Base-by-base conservation (phyloP, 2,797 vertebrate species). In the Phoxinus dragarum region DNA sequence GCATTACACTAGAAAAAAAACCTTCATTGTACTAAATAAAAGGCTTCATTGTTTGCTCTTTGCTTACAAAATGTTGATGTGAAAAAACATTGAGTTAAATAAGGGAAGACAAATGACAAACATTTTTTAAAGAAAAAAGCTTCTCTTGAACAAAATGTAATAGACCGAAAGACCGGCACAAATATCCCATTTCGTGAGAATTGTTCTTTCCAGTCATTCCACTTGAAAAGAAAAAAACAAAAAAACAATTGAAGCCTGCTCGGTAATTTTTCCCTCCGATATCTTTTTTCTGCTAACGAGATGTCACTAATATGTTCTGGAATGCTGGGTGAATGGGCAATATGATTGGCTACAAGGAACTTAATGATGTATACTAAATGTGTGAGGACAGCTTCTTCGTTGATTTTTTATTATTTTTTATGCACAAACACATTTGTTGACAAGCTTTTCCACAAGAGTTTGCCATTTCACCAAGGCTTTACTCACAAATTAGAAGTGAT, bases 321-420 rank as follows among this genome's bases (percentile, higher is more conserved):
- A 95, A 96, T 95, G 94, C 91, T 40, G 90, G 92, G 90, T 94
- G 93, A 95, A 94, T 90, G 91, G 92, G 90, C 92, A 92, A 94
- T 94, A 94, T 94, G 92, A 95, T 92, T 95, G 93, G 94, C 92
- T 91, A 93, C 85, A 91, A 88, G 91, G 91, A 94, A 94, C 91
- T 95, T 95, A 95, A 95, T 95, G 94, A 95, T 95, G 94, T 95
- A 95, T 92, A 90, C 93, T 93, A 95, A 96, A 96, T 95, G 92
- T 93, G 92, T 87, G 91, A 92, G 92, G 94, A 95, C 94, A 94
- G 94, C 93, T 92, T 90, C 92, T 78, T 82, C 3, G n/a, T 21
- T 8, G 9, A 38, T 42, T 59, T 74, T 80, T 89, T 91, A 90
- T 78, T 89, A 86, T 91, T 90, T 93, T 93, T 93, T 90, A 90